Base-by-base conservation (phyloP, 1,140 invertebrate species). In the Triops cancriformis region DNA sequence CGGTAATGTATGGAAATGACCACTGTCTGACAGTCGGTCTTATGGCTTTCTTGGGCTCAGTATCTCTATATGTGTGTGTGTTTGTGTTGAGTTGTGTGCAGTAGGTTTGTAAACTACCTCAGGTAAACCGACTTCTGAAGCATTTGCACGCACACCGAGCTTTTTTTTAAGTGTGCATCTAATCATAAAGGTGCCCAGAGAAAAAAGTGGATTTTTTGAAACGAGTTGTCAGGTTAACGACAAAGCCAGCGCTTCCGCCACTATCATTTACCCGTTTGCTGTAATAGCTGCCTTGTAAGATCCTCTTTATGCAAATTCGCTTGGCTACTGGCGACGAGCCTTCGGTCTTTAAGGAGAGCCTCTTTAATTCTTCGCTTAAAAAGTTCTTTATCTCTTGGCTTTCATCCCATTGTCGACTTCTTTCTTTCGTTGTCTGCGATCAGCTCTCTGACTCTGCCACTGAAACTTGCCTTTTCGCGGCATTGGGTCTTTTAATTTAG, bases 181-280 rank as follows among this genome's bases (percentile, higher is more conserved):
- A 64, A 64, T 64, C 51, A 64, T 64, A 64, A 64, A 64, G 18
- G 18, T 64, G 51, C 14, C 10, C 23, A 64, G 51, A 5, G 51
- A 23, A 64, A 64, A 64, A 23, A 64, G 14, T 5, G 14, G 51
- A n/a, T 14, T n/a, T 45, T 23, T 23, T 18, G 14, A 64, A 23
- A 9, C 18, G 51, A 64, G 18, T 23, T 23, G 51, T 64, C 51
- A 64, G 51, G 51, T 64, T 37, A 64, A 64, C 51, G 51, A 64
- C 51, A 64, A 64, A 64, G 51, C 51, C 51, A 64, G 51, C 51
- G 51, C 51, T 64, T 64, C 51, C 51, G 51, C 51, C 51, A 64
- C 51, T 64, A 64, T 64, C 51, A 64, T 64, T 64, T 64, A 64
- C 51, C 51, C 51, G 51, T 64, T 64, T 64, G 51, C 51, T 64